Percentiles rank a stretch among this genome's conserved stretches.
These are phyloP conservation scores for Acronicta psi DNA, from an alignment of 2,888 invertebrate species.

Conservation along the genomic window DNA sequence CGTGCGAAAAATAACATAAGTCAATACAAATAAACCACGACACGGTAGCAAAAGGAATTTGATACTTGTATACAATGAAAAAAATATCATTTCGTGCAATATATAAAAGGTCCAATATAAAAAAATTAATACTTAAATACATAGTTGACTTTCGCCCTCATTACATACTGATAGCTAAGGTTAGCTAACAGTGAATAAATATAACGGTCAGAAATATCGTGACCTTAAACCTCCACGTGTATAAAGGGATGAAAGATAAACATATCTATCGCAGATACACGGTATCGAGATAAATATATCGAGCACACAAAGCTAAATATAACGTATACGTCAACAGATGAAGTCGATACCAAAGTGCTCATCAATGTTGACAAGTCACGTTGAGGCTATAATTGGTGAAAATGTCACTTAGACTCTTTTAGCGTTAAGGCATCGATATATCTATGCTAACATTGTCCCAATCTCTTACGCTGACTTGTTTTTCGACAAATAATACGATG, in stretches of 20 bases:
- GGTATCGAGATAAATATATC: constrained; percentile 30
- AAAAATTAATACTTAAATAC: too few species aligned
- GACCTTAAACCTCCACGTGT: constrained; percentile 14
- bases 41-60: too few species aligned
- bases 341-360: constrained; percentile 7
- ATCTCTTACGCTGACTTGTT: background rate
- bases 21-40: too few species aligned
- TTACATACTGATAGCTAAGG: too few species aligned
- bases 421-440: constrained; percentile 5
- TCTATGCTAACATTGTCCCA: constrained; percentile 7
- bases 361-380: constrained; percentile 8
- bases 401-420: background rate
- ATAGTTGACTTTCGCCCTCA: too few species aligned
- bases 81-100: too few species aligned
- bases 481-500: background rate
- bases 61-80: too few species aligned
- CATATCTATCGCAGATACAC: constrained; percentile 27
- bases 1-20: too few species aligned
- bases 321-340: constrained; percentile 13
- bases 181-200: constrained; percentile 31
- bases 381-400: background rate
- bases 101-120: too few species aligned
- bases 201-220: constrained; percentile 13
- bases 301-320: constrained; percentile 9
- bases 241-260: constrained; percentile 16